Base-by-base conservation (phyloP, 2,888 invertebrate species). In the Chrysina gloriosa region DNA sequence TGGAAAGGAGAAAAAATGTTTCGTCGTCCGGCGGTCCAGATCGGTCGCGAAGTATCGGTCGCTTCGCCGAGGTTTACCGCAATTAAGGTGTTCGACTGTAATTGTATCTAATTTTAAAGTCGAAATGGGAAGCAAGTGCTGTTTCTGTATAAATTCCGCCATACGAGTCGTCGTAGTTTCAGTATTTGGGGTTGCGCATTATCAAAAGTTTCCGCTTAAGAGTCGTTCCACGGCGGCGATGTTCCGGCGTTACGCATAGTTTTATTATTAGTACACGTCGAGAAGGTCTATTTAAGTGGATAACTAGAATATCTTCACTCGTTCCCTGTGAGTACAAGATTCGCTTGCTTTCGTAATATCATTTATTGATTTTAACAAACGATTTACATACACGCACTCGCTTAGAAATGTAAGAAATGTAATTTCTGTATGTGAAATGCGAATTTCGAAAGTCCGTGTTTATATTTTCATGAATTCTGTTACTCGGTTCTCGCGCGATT, bases 141-240 rank as follows among this genome's bases (percentile, higher is more conserved):
- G 52, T 63, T 54, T 54, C 52, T 54, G 36, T 50, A 50, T 67
- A 61, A 65, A 56, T 45, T 45, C 56, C 39, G 54, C 42, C 42
- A 45, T 56, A 31, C 23, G 19, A n/a, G 23, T 45, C 58, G 34
- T 23, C 61, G 58, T 39, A 58, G 11, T 58, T 58, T 69, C 64
- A 69, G 52, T 50, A 58, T 70, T 68, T 58, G 64, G 47, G 66
- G 67, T 61, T 67, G 67, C 36, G 65, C 25, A 61, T 31, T 65
- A 67, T 69, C 65, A 69, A 65, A 67, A 69, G 52, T 71, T 29
- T 50, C 54, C 54, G 61, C 65, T 39, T 14, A 58, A 58, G 34
- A 54, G 19, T 39, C 14, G 39, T 58, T 58, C 58, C 58, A 47
- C 9, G 5, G 34, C 9, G 19, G 34, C 34, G 69, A 54, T 63